A percentile compares a stretch with the other conserved stretches of the same genome.
These are phyloP conservation scores for Apogon hyalosoma DNA, from an alignment of 2,797 vertebrate genomes.

Conservation along the genomic window DNA sequence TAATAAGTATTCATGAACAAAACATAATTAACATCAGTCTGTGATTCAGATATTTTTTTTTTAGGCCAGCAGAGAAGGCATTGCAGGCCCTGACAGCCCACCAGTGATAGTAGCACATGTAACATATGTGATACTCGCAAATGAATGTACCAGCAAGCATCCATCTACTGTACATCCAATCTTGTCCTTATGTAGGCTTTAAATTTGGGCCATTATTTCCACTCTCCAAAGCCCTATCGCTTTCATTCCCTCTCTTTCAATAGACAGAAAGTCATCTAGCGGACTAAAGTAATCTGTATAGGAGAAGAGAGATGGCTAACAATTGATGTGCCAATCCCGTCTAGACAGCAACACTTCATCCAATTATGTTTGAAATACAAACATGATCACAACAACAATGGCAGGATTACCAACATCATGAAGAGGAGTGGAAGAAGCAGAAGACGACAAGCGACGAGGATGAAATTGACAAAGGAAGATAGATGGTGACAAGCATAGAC, in stretches of 20 bases:
- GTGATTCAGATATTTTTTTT: no score
- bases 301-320: conserved; percentile 72
- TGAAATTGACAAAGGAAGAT: conserved; percentile 68
- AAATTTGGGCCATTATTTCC: conserved; percentile 50
- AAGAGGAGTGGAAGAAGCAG: conserved; percentile 57
- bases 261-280: conserved; percentile 68
- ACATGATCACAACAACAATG: conserved; percentile 85
- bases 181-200: conserved; percentile 18
- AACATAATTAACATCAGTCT: no score
- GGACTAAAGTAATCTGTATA: conserved; percentile 71
- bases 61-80: no score
- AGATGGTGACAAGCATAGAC: conserved; percentile 47
- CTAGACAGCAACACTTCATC: conserved; percentile 80
- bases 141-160: conserved; percentile 11
- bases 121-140: not conserved
- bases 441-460: conserved; percentile 69
- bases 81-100: no score
- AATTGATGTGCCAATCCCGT: conserved; percentile 81
- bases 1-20: no score
- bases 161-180: no score
- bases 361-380: conserved; percentile 86
- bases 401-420: conserved; percentile 79
- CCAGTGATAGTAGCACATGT: no score
- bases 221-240: conserved; percentile 37
- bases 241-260: conserved; percentile 62